Evolutionary conservation across 1,140 invertebrate genomes (phyloP), one percentile per base, ranked within the genome.

Genomic region (Thalassaphorura encarpata): DNA sequence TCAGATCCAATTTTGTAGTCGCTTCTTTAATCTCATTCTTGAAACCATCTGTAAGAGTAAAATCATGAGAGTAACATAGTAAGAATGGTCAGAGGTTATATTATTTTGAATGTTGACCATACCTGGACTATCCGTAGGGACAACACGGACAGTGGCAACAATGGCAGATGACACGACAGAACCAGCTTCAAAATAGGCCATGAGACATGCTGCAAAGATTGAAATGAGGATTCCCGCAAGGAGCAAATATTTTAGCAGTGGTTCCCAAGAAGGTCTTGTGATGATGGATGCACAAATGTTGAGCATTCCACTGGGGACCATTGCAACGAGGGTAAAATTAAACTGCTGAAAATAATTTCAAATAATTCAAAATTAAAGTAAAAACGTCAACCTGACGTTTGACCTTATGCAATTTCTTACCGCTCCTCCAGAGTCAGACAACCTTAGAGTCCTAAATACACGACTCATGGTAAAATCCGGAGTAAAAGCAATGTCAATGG

Each of bases 401-500:
- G 43, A 8, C 27, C 43, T 21, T 53, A 42, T 18, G 29, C 36
- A 19, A n/a, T 4, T 27, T 40, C 54, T 60, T 60, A 62, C 63
- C 45, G 29, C 41, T 16, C 58, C 57, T 39, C 39, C 54, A 21
- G 54, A 58, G 31, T 62, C 63, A 43, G 54, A 57, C 26, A 65
- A 26, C 2, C 57, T 73, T 28, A 82, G 67, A 49, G 68, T 70
- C 48, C 87, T 78, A 56, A 83, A 76, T 24, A 92, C 79, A 54
- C 83, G 78, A 0, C 87, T 81, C 54, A 93, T 75, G 3, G 92
- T 91, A 68, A 93, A 95, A 75, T 97, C 94, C 6, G 93, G 85
- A 1, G 87, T 88, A 70, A 93, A 96, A 52, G 86, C 84, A 62
- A 97, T 87, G 66, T 95, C 88, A 27, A 97, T 82, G 69, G 84